Evolutionary conservation across 2,888 invertebrate genomes (phyloP), one percentile per base, ranked within the genome.

Genomic region (Cetonia aurata): DNA sequence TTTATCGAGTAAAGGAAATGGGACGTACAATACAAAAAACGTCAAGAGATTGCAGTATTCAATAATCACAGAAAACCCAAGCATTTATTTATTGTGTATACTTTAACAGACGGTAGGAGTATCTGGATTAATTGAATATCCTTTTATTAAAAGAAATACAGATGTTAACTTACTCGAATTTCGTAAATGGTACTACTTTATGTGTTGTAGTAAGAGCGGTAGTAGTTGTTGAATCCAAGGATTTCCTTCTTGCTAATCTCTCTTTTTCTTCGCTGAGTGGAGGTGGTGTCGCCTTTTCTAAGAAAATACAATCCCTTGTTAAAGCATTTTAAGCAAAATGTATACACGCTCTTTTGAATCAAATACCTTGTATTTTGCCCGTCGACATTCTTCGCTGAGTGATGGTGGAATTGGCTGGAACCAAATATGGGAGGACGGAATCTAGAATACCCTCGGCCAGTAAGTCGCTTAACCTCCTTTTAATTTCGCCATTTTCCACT

Each of bases 371-470:
- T 55, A 66, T 37, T 13, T 66, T 59, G 10, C 67, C 67, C 9
- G 59, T 71, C 0, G 72, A 72, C 46, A 71, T 56, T 46, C 66
- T 66, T 37, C 62, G 37, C 33, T 68, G 53, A n/a, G 33, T 37
- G 1, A 71, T 60, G 6, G 69, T 55, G 66, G 90, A 85, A 80
- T 88, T 90, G 19, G 82, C 73, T 0, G 90, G 88, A 12, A 91
- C 86, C 75, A 95, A 87, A 79, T 93, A 93, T 0, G 95, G 93
- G 57, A 95, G 83, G 69, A 95, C 91, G 0, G 94, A 93, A 84
- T 95, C 95, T 59, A 95, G 83, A 71, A 95, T 88, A 10, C 95
- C 95, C 85, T 95, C 95, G 57, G 92, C 91, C 73, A 95, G 87
- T 0, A 94, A 89, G 85, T 93, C 83, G 73, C 77, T 80, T 50